These are phyloP conservation scores for Pterocles orientalis DNA, from an alignment of 2,113 vertebrate genomes.

Conservation along the genomic window DNA sequence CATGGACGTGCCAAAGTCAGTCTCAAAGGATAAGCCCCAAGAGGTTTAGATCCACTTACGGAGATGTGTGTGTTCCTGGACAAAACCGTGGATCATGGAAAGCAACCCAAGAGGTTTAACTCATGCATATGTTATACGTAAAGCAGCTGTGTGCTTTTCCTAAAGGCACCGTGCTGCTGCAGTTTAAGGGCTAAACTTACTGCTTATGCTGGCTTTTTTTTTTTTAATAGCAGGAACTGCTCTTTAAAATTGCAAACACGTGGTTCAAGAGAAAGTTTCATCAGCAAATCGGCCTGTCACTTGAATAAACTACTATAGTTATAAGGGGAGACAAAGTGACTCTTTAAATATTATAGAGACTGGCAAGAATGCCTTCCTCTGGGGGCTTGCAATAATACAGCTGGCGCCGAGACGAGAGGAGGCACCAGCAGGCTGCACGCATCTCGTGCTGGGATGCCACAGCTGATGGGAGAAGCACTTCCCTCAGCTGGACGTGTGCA, in stretches of 20 bases:
- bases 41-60: background rate
- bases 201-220: background rate
- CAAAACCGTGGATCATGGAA: background rate
- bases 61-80: background rate
- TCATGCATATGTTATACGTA: fast-evolving
- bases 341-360: background rate
- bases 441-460: fast-evolving
- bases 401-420: background rate
- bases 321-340: background rate
- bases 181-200: background rate
- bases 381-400: background rate
- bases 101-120: background rate
- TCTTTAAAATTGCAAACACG: background rate
- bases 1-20: background rate
- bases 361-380: background rate
- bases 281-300: background rate
- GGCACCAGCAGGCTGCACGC: background rate
- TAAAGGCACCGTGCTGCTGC: background rate
- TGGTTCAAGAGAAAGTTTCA: background rate
- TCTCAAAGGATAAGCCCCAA: background rate
- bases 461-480: background rate
- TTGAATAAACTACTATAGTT: background rate
- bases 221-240: background rate
- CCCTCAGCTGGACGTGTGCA: background rate
- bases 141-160: background rate